Evolutionary conservation across 2,797 vertebrate species (phyloP), one percentile per base, ranked within the genome.

Genomic region (Allobates femoralis): DNA sequence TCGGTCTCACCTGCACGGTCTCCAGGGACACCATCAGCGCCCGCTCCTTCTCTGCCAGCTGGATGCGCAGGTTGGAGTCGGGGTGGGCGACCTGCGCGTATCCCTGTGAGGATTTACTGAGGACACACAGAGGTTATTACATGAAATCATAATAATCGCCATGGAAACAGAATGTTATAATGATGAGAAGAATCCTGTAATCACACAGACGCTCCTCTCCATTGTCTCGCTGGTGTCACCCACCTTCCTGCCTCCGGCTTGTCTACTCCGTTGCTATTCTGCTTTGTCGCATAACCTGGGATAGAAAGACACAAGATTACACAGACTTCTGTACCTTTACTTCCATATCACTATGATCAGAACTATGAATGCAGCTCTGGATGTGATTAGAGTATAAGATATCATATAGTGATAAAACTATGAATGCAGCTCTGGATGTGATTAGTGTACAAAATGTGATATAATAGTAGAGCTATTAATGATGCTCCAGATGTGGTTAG

Each of bases 1-100:
- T 46, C 15, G 12, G 12, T 14, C 90, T 92, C 89, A 94, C 94
- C 94, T 94, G 93, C 46, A 95, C 90, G 0, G 90, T 93, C 86
- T 95, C 94, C 89, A 92, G 94, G 0, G 92, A 93, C 19, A 92
- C 91, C 30, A 93, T 51, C 79, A 95, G 87, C 3, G 92, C 93
- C 76, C 92, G 92, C 26, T 95, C 94, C 81, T 88, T 92, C 88
- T 94, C 94, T 0, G 89, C 92, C 30, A 94, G 89, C 83, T 93
- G 92, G 69, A 92, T 88, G 10, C 75, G 21, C 12, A 90, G 2
- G 3, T 74, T 80, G 0, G 89, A 7, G 3, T 92, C 90, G 0
- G 86, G 85, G 0, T 62, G 87, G 11, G 88, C 30, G 0, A 30
- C 67, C 78, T 90, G 90, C 6, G 37, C 77, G 14, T 89, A 89